Base-by-base conservation (phyloP, 2,113 vertebrate species). In the Hemichromis elongatus region DNA sequence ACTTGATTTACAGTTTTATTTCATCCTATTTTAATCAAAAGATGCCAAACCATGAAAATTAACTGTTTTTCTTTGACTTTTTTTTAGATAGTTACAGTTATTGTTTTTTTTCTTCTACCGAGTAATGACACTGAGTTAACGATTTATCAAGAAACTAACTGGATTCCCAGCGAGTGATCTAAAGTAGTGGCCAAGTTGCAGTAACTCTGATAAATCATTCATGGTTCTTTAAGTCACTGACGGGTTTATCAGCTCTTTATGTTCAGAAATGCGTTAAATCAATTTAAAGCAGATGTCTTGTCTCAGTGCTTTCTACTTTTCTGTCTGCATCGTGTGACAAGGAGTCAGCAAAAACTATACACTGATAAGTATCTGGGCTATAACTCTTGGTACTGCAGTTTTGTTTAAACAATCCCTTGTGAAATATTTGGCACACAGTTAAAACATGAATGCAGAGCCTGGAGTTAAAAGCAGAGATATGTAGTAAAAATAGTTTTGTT, bases 401-500 rank as follows among this genome's bases (percentile, higher is more conserved):
- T 40, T 26, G 35, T 52, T 42, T 18, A 77, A 78, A 88, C 73
- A 82, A 87, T 21, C 37, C 40, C 11, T 9, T 35, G 55, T 70
- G 35, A 83, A 86, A 83, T 85, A 61, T 70, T 24, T 79, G 52
- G 42, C 28, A 16, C 12, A 54, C 30, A 84, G 28, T 80, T 26
- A 55, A 28, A 61, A n/a, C 42, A 40, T 35, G 57, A 50, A 68
- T 59, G 33, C 61, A 73, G 83, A 81, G 61, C 13, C 28, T 14
- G 35, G 2, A 11, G 57, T 84, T 86, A 68, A 91, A 86, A 77
- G 77, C 68, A 30, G 82, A 30, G 56, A 56, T 30, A 57, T 24
- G 40, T 40, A 40, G 35, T 87, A 82, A 83, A 92, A 92, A 92
- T 91, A 90, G 30, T 59, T 54, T n/a, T n/a, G n/a, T n/a, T n/a